Evolutionary conservation across 1,140 invertebrate species (phyloP), one percentile per base, ranked within the genome.

Genomic region (Trichogramma pretiosum): DNA sequence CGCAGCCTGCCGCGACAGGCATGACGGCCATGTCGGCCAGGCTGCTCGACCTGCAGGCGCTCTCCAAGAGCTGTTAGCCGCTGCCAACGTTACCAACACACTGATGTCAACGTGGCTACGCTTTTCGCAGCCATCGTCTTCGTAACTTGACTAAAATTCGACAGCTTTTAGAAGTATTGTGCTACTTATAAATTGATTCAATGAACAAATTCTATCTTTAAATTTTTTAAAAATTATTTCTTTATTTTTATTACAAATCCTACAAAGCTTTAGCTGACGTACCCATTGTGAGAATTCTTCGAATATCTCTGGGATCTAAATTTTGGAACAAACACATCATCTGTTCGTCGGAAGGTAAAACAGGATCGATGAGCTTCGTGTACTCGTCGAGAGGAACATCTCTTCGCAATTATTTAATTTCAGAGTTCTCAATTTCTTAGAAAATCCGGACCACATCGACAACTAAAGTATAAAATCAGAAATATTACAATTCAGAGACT

Each of bases 241-340:
- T 39, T 4, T 22, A 7, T 28, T 28, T 7, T 28, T 28, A 5
- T 5, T 28, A 7, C 11, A 28, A 28, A 28, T 11, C 24, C 5
- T 11, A 28, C 11, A 28, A 11, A 7, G 32, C 41, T 13, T 22
- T 33, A 14, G 3, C 16, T 5, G 11, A 0, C 16, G 18, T 18
- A 36, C 26, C 43, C 5, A 22, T 16, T 26, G 10, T 45, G 2
- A 45, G 26, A 24, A 45, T 36, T 11, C 14, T 36, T 26, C 36
- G n/a, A 2, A 45, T 10, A 9, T 36, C 14, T 36, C 19, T 19
- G 5, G 34, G 32, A 10, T 35, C 7, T 18, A 36, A 24, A 28
- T 45, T 45, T 24, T 45, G 9, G n/a, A 17, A 36, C 14, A 45
- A n/a, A 28, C 43, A 45, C 2, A 35, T 8, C 43, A 45, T 45